Conservation (phyloP, 2,113 vertebrate species). For the Tyto alba region DNA sequence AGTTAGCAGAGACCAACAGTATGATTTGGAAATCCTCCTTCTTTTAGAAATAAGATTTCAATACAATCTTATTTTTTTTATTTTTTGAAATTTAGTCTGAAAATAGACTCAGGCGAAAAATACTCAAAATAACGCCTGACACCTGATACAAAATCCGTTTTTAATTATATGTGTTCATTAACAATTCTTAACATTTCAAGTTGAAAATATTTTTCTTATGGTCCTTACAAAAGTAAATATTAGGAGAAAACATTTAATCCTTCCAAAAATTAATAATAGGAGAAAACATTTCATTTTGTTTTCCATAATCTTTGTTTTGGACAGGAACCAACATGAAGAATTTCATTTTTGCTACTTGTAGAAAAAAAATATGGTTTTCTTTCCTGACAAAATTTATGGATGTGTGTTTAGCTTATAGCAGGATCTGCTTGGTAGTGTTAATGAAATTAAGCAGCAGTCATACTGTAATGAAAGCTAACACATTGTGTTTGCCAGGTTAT, state of each 20-base stretch:
- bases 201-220: not conserved
- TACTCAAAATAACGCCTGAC: not conserved
- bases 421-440: not conserved
- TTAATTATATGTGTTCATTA: not conserved
- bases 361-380: not conserved
- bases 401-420: not conserved
- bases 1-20: not conserved
- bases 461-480: not conserved
- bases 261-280: not conserved
- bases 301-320: not conserved
- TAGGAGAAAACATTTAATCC: not conserved
- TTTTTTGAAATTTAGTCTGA: not conserved
- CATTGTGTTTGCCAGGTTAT: constrained; percentile 72
- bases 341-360: not conserved
- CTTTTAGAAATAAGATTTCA: not conserved
- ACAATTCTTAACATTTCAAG: not conserved
- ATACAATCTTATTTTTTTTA: not conserved
- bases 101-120: not conserved
- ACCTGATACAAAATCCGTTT: not conserved
- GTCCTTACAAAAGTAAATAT: not conserved
- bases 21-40: not conserved
- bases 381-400: not conserved
- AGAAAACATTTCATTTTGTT: not conserved
- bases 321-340: not conserved
- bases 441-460: not conserved